Evolutionary conservation across 2,113 vertebrate genomes (phyloP).

Genomic region (Onychorhynchus coronatus): DNA sequence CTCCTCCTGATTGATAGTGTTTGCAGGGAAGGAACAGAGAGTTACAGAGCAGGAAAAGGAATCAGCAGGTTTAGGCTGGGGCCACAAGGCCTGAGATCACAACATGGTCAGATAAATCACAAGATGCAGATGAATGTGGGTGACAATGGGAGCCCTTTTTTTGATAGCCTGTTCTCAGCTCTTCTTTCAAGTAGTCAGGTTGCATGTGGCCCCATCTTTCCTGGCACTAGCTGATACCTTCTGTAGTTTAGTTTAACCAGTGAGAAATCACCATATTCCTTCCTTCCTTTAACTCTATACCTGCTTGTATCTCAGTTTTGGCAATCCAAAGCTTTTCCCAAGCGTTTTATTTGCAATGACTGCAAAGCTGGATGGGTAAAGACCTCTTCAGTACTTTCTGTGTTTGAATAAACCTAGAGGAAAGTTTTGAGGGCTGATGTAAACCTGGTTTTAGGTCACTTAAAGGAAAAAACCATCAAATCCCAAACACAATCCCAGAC

Average conservation of each 20-base stretch:
- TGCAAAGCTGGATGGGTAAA: background rate
- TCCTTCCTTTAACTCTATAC: too few species aligned
- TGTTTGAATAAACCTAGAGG: background rate
- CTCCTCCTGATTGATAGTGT: background rate
- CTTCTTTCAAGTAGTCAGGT: background rate
- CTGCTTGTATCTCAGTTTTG: background rate
- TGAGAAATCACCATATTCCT: too few species aligned
- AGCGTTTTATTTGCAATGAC: background rate
- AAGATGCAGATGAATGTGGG: background rate
- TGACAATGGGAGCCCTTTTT: background rate
- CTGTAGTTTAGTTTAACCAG: background rate
- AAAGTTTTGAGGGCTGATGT: background rate
- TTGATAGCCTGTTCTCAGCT: background rate
- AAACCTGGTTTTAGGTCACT: background rate
- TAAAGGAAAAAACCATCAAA: background rate
- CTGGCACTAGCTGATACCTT: background rate
- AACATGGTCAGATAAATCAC: background rate
- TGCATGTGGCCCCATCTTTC: background rate
- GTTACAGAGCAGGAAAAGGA: background rate
- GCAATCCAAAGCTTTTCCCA: background rate
- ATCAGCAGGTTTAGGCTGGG: background rate
- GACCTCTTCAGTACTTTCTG: background rate
- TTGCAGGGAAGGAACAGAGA: background rate
- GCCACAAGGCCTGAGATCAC: background rate
- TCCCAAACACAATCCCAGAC: background rate